These are phyloP conservation scores for Colaptes auratus DNA, from an alignment of 2,113 vertebrate genomes.

Conservation along the genomic window DNA sequence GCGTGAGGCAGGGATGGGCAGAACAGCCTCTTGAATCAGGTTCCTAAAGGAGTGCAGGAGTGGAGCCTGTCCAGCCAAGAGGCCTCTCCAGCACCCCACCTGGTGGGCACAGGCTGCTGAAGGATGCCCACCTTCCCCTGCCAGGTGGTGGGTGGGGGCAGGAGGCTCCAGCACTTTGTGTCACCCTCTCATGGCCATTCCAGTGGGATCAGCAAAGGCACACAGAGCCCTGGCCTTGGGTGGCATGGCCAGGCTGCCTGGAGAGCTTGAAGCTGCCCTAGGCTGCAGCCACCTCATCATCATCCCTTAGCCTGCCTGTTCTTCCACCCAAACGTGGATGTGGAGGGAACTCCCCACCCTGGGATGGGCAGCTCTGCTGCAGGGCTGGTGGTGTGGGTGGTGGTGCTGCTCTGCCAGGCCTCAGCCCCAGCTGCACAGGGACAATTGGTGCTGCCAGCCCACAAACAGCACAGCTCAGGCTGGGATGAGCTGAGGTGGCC, in stretches of 20 bases:
- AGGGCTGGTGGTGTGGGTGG: too few species aligned
- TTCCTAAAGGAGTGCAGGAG: neutral
- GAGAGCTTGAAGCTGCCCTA: neutral
- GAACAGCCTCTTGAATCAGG: neutral
- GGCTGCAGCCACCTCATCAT: fast-evolving
- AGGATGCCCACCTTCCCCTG: neutral
- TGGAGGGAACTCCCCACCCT: neutral
- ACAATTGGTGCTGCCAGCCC: neutral
- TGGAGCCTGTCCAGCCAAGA: neutral
- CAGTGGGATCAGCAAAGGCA: neutral
- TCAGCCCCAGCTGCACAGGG: neutral
- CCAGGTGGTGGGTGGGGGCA: neutral
- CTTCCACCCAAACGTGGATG: neutral
- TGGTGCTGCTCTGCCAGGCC: neutral
- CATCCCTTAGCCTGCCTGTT: neutral
- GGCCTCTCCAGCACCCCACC: neutral
- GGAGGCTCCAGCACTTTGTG: neutral
- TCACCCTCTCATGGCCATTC: fast-evolving
- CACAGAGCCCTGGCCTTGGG: neutral
- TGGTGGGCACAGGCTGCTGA: neutral
- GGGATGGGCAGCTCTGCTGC: too few species aligned
- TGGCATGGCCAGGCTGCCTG: neutral
- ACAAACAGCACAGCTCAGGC: neutral
- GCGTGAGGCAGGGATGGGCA: neutral
- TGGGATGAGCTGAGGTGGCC: neutral